Percentiles rank a stretch among this genome's conserved stretches.
Conservation (phyloP, 2,113 vertebrate genomes). For the Eolophus roseicapilla region DNA sequence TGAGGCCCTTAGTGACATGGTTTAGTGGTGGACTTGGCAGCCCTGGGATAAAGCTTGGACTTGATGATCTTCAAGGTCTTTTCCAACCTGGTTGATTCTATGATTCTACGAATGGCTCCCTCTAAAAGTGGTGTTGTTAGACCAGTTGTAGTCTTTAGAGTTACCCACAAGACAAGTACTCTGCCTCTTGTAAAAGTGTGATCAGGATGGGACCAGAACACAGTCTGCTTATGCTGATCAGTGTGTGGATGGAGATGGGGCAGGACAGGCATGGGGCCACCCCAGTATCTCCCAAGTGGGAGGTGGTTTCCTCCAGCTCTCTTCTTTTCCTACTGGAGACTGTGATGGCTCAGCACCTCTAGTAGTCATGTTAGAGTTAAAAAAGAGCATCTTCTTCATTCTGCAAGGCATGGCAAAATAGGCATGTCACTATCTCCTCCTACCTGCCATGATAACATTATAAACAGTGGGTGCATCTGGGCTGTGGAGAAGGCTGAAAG, state of each 20-base stretch:
- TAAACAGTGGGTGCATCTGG: not conserved
- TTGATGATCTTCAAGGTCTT: not conserved
- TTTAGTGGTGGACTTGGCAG: not conserved
- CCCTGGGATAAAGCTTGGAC: not conserved
- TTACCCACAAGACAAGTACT: not conserved
- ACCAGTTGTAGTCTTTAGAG: not conserved
- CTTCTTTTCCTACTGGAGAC: not conserved
- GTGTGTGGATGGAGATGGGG: not conserved
- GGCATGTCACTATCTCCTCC: not conserved
- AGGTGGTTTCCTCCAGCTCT: not conserved
- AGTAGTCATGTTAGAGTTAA: too few relatives aligned
- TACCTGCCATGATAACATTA: not conserved
- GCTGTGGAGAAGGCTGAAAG: not conserved
- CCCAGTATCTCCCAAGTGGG: not conserved
- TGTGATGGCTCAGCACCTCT: not conserved
- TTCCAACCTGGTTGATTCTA: not conserved
- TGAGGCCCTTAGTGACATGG: not conserved
- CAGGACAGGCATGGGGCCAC: not conserved
- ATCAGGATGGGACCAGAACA: not conserved
- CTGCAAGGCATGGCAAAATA: not conserved
- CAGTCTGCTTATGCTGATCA: not conserved
- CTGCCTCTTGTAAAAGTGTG: not conserved
- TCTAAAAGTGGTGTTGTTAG: not conserved
- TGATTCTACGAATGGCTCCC: not conserved
- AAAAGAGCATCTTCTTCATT: not conserved